Evolutionary conservation across 2,797 vertebrate species (phyloP).

Genomic region (Arrhamphus sclerolepis): DNA sequence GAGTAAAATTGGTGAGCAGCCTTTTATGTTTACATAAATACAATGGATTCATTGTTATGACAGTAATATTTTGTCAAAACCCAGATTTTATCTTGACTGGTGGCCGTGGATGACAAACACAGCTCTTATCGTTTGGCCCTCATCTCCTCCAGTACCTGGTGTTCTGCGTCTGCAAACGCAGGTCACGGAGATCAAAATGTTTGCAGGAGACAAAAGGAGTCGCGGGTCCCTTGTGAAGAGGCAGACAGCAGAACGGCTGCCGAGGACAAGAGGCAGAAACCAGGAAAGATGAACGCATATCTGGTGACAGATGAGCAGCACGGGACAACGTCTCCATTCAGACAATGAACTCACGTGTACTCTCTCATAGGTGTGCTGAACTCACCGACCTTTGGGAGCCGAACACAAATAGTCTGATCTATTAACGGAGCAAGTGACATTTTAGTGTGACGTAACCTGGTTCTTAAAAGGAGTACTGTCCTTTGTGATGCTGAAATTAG

Average conservation of each 20-base stretch:
- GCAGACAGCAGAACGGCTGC: constrained; percentile 68
- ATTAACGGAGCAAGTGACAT: constrained; percentile 17
- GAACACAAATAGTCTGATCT: constrained; percentile 1
- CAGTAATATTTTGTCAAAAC: neutral
- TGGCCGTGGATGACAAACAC: constrained; percentile 30
- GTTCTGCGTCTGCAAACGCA: constrained; percentile 10
- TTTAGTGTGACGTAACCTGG: constrained; percentile 41
- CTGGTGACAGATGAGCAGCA: constrained; percentile 48
- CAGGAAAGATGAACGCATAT: constrained; percentile 23
- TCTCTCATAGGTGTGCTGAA: constrained; percentile 3
- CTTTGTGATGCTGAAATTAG: constrained; percentile 34
- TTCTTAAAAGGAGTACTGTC: neutral
- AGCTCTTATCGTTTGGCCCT: constrained; percentile 25
- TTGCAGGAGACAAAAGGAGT: constrained; percentile 32
- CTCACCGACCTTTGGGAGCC: no score
- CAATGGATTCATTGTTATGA: neutral
- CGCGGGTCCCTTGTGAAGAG: constrained; percentile 57
- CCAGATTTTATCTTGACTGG: constrained; percentile 25
- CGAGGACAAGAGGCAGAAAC: constrained; percentile 30
- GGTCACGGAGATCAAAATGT: neutral
- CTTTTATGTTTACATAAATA: constrained; percentile 1
- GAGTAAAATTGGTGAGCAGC: neutral
- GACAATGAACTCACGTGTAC: constrained; percentile 59
- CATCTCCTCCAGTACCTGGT: constrained; percentile 26
- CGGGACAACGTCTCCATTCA: constrained; percentile 34